Percentiles rank a stretch among this genome's conserved stretches.
phyloP scores from a whole-genome alignment of 2,113 vertebrate species.

The Pomatorhinus ruficollis region DNA sequence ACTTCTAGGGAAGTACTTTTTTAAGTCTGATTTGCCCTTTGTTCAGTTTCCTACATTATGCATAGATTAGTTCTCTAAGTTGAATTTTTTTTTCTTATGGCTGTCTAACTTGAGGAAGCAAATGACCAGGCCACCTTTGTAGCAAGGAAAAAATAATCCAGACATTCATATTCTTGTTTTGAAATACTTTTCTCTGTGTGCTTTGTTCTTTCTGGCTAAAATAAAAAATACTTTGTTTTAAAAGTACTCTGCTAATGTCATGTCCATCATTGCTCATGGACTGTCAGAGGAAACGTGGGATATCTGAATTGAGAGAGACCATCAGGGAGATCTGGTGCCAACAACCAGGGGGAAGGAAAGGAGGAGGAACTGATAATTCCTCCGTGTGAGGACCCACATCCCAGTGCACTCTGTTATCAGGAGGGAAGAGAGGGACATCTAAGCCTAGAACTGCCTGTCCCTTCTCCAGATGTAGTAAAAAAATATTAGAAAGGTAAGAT shows the following conservation, averaged over 20 bases:
- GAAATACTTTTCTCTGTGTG: neutral
- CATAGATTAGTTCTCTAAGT: neutral
- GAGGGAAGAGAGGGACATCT: neutral
- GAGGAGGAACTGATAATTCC: neutral
- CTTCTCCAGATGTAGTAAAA: neutral
- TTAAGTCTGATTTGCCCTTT: neutral
- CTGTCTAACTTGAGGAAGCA: neutral
- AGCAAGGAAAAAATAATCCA: neutral
- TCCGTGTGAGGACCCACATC: fast-evolving
- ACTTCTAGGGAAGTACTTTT: neutral
- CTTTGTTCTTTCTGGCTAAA: neutral
- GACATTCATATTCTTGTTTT: neutral
- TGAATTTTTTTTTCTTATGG: neutral
- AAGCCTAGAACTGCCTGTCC: neutral
- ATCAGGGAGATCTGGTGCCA: neutral
- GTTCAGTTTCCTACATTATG: neutral
- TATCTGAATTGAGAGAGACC: neutral
- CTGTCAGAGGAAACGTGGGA: neutral
- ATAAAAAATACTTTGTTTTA: neutral
- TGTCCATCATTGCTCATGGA: neutral
- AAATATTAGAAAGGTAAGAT: neutral
- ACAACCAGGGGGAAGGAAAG: neutral
- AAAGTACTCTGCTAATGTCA: neutral
- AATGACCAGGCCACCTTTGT: neutral
- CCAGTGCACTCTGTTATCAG: neutral